Evolutionary conservation across 37 sponge, comb jelly and placozoan genomes (phyloP).

Genomic region (Bolinopsis microptera): DNA sequence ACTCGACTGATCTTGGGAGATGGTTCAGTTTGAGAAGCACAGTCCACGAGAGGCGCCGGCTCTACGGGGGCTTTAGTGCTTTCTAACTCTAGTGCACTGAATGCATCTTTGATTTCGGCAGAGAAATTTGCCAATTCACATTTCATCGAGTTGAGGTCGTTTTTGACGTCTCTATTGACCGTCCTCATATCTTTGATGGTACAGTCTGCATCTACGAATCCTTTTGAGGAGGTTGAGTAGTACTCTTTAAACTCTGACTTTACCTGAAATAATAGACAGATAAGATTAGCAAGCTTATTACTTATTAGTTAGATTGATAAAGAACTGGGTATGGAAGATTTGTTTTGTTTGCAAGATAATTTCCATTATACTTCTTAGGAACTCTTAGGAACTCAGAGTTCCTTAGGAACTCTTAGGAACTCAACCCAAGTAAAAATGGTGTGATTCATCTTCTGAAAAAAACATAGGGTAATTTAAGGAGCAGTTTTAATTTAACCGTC

Average conservation of each 20-base stretch:
- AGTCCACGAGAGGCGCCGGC: not conserved
- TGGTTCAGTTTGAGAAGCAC: not conserved
- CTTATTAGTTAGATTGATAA: no score
- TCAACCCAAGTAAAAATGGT: no score
- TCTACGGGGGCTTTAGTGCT: not conserved
- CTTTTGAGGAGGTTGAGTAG: not conserved
- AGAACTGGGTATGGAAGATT: no score
- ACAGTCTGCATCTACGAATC: not conserved
- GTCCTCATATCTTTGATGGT: not conserved
- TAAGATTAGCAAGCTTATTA: no score
- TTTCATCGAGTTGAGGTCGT: not conserved
- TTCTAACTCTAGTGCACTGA: not conserved
- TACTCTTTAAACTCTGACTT: not conserved
- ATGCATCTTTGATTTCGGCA: not conserved
- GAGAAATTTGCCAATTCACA: not conserved
- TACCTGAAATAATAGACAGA: not conserved
- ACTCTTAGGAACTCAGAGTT: no score
- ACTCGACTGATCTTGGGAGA: not conserved
- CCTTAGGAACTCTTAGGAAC: no score
- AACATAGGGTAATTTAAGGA: no score
- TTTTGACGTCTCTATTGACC: not conserved
- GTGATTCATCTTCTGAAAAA: no score
- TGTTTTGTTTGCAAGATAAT: no score
- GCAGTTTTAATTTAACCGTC: no score
- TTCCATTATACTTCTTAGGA: no score